Percentiles rank a stretch among this genome's conserved stretches.
Conservation (phyloP, 1,140 invertebrate genomes). For the Zophobas atratus region DNA sequence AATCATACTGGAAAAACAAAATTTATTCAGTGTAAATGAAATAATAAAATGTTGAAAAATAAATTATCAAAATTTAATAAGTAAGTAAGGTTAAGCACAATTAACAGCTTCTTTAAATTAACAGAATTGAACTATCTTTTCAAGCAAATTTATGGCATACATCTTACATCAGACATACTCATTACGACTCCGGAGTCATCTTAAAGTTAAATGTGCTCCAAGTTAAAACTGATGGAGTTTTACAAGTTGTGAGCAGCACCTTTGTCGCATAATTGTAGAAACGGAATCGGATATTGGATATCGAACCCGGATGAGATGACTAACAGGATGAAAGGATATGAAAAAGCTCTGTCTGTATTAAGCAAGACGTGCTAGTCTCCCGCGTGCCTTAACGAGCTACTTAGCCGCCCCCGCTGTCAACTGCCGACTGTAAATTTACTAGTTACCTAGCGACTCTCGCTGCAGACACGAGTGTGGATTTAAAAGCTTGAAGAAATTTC, state of each 20-base stretch:
- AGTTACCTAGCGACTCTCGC: slow-evolving; percentile 45
- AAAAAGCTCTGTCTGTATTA: slow-evolving; percentile 50
- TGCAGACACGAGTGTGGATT: slow-evolving; percentile 18
- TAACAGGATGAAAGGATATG: slow-evolving; percentile 50
- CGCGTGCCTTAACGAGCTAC: slow-evolving; percentile 56
- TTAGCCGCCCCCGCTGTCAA: slow-evolving; percentile 55
- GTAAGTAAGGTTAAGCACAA: no score
- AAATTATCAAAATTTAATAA: no score
- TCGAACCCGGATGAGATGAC: slow-evolving; percentile 48
- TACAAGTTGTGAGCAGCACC: slow-evolving; percentile 46
- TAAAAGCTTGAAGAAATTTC: slow-evolving; percentile 27
- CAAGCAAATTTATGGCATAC: no score
- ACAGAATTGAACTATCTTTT: no score
- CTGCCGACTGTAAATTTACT: slow-evolving; percentile 54
- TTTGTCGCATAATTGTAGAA: slow-evolving; percentile 51
- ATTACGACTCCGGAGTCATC: neutral
- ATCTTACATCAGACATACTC: no score
- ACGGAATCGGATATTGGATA: slow-evolving; percentile 54
- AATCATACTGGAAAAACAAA: no score
- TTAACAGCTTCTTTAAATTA: no score
- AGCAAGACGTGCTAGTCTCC: slow-evolving; percentile 47
- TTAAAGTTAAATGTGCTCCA: slow-evolving; percentile 1
- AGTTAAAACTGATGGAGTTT: neutral
- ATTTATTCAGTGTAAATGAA: no score
- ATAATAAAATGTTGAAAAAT: no score